phyloP scores from a whole-genome alignment of 1,140 invertebrate genomes.

The Rhopalosiphum padi region DNA sequence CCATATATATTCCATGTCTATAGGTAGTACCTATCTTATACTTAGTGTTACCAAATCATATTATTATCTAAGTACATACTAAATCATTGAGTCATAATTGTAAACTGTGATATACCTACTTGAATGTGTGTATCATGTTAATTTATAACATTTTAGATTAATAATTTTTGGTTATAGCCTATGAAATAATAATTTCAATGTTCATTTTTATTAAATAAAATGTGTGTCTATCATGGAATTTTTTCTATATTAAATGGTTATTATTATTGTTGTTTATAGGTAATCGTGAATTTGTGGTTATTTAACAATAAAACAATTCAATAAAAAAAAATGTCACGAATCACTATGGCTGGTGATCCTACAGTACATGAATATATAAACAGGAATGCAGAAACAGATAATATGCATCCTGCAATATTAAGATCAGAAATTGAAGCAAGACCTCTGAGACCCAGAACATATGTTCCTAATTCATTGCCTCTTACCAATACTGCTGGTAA shows the following conservation, averaged over 20 bases:
- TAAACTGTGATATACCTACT: not conserved
- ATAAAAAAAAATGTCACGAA: constrained; percentile 27
- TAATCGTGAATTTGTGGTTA: not conserved
- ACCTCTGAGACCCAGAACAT: constrained; percentile 34
- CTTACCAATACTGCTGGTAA: constrained; percentile 40
- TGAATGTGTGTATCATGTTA: not conserved
- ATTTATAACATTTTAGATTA: not conserved
- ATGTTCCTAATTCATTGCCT: constrained; percentile 47
- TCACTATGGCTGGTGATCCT: constrained; percentile 8
- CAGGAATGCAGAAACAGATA: constrained; percentile 48
- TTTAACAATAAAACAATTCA: not conserved
- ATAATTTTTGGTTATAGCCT: not conserved
- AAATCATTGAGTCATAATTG: not conserved
- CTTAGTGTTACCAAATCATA: not conserved
- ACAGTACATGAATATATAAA: constrained; percentile 54
- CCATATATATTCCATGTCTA: not conserved
- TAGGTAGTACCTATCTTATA: not conserved
- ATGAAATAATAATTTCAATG: not conserved
- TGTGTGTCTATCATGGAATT: not conserved
- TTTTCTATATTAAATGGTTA: not conserved
- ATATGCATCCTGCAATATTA: constrained; percentile 52
- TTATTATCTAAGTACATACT: not conserved
- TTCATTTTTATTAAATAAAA: not conserved
- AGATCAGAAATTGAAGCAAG: constrained; percentile 43
- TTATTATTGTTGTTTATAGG: not conserved